Base-by-base conservation (phyloP, 2,888 invertebrate genomes). In the Lasioglossum calceatum region DNA sequence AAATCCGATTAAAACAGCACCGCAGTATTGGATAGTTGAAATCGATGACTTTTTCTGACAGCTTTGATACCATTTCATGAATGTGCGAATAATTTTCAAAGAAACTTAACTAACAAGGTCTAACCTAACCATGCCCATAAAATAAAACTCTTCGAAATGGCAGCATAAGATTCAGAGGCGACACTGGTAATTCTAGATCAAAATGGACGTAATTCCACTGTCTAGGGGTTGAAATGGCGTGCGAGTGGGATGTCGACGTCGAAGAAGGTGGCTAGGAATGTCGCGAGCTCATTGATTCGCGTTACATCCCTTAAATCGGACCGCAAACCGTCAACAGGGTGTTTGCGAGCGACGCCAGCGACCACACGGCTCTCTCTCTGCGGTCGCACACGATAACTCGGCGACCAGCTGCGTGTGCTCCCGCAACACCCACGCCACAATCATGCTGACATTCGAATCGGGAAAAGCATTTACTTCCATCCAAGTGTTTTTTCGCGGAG, bases 291-390 rank as follows among this genome's bases (percentile, higher is more conserved):
- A 67, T 67, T 67, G 67, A 67, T 36, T 67, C 67, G 67, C n/a
- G 76, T 75, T 64, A 67, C 85, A 81, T 44, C 74, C 64, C 71
- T 86, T 84, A 78, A 84, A 84, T 71, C 81, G 81, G 73, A 73
- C 82, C 87, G 76, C 82, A 71, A 75, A 75, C 64, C 76, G 82
- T 75, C 74, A 80, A 78, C 77, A 77, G 64, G 76, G 71, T 74
- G 74, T 86, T 86, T 82, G 80, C 77, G 32, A 85, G 54, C 75
- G 77, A 79, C 44, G 74, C 19, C n/a, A 42, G 42, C 32, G 77
- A 86, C 78, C 76, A 14, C 81, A 61, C 72, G 27, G 67, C 72
- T 74, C 50, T 82, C 50, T n/a, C 54, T 54, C 76, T 73, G 77
- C 71, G 87, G 77, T 77, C 77, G 64, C 50, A 73, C 14, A 27